phyloP scores from a whole-genome alignment of 2,113 vertebrate species.

The Mionectes macconnelli region DNA sequence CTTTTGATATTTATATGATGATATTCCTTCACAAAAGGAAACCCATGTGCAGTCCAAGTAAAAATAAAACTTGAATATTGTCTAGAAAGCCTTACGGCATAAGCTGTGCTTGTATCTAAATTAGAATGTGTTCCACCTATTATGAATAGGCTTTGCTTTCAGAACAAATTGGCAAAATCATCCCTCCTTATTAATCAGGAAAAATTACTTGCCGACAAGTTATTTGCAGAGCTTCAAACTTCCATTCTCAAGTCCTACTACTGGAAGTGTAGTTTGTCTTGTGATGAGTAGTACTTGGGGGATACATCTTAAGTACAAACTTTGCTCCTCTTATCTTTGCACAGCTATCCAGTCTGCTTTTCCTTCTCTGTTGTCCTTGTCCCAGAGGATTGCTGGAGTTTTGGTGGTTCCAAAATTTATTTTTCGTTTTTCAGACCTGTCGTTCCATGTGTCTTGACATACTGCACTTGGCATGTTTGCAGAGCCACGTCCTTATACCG shows the following conservation, averaged over 20 bases:
- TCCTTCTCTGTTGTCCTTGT: background rate
- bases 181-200: background rate
- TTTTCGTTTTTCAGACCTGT: background rate
- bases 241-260: background rate
- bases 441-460: rapidly evolving
- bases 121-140: background rate
- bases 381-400: background rate
- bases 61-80: background rate
- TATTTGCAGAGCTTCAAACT: background rate
- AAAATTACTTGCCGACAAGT: background rate
- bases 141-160: background rate
- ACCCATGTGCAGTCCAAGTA: rapidly evolving
- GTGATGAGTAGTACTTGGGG: background rate
- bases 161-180: background rate
- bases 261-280: background rate
- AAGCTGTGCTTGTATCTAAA: background rate
- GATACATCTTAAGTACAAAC: background rate
- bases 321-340: background rate
- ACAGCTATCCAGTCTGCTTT: background rate
- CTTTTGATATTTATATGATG: background rate
- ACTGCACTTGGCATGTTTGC: background rate
- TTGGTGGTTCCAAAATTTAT: background rate
- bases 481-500: background rate
- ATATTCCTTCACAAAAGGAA: background rate
- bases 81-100: background rate